Evolutionary conservation across 2,888 invertebrate genomes (phyloP).

Genomic region (Meliscaeva auricollis): DNA sequence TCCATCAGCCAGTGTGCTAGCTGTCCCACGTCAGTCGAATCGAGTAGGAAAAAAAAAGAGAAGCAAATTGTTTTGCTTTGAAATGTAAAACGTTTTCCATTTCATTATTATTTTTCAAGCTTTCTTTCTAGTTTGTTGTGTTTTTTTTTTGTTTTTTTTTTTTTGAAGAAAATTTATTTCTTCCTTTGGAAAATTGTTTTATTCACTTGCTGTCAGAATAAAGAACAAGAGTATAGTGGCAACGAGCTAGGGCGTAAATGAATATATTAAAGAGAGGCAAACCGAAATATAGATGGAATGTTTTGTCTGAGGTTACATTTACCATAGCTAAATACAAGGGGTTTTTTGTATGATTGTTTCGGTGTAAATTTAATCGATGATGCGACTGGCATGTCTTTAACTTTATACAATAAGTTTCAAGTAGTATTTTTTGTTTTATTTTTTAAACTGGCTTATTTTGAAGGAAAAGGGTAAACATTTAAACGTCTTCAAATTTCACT

Average conservation of each 20-base stretch:
- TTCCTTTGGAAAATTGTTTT: constrained; percentile 68
- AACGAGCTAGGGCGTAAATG: constrained; percentile 57
- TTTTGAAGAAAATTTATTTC: constrained; percentile 54
- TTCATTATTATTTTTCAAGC: constrained; percentile 59
- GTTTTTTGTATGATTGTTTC: constrained; percentile 15
- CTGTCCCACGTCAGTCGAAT: constrained; percentile 71
- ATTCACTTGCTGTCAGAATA: constrained; percentile 55
- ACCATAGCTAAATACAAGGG: no score
- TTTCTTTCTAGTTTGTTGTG: constrained; percentile 25
- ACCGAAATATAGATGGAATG: constrained; percentile 45
- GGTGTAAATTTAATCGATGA: constrained; percentile 24
- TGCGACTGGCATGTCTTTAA: background rate
- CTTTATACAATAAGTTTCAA: no score
- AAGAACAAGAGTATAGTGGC: constrained; percentile 12
- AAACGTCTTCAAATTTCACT: no score
- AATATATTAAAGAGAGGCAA: constrained; percentile 52
- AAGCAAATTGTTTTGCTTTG: constrained; percentile 70
- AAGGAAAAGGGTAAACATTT: no score
- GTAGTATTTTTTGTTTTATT: no score
- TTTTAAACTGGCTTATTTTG: no score
- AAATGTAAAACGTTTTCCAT: constrained; percentile 76
- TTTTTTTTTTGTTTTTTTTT: constrained; percentile 19
- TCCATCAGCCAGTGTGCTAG: background rate
- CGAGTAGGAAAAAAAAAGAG: constrained; percentile 16
- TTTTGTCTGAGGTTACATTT: constrained; percentile 57